Conservation (phyloP, 2,888 invertebrate genomes). For the Drosophila putrida region DNA sequence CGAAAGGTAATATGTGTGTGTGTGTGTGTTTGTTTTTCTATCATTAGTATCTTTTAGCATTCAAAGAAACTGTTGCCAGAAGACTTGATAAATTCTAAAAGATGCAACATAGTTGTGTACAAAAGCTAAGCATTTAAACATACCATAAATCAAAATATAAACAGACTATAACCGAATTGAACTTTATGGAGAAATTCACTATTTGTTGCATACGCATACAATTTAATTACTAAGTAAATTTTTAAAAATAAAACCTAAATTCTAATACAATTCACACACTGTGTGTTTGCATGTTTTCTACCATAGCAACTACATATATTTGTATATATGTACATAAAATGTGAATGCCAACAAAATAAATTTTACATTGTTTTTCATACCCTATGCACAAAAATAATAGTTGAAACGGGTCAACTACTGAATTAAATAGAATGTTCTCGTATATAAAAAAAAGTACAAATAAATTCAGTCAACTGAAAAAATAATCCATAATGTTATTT, state of each 20-base stretch:
- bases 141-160: background rate
- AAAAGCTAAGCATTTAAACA: background rate
- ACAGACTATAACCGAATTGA: too few species aligned
- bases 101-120: background rate
- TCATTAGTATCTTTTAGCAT: background rate
- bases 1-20: background rate
- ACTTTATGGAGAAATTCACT: too few species aligned
- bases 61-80: background rate
- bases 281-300: too few species aligned
- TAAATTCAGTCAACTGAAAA: too few species aligned
- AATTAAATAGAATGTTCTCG: too few species aligned
- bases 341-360: conserved; percentile 1
- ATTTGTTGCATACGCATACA: too few species aligned
- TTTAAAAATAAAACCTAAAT: too few species aligned
- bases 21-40: background rate
- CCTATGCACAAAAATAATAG: background rate
- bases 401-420: background rate
- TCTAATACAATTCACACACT: too few species aligned
- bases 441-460: too few species aligned
- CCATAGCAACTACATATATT: too few species aligned
- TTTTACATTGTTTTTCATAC: background rate
- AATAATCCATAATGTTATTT: too few species aligned
- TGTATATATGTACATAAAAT: conserved; percentile 12
- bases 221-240: too few species aligned
- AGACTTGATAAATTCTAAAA: background rate